A percentile compares a stretch with the other conserved stretches of the same genome.
Conservation (phyloP, 2,888 invertebrate genomes). For the Galerucella pusilla region DNA sequence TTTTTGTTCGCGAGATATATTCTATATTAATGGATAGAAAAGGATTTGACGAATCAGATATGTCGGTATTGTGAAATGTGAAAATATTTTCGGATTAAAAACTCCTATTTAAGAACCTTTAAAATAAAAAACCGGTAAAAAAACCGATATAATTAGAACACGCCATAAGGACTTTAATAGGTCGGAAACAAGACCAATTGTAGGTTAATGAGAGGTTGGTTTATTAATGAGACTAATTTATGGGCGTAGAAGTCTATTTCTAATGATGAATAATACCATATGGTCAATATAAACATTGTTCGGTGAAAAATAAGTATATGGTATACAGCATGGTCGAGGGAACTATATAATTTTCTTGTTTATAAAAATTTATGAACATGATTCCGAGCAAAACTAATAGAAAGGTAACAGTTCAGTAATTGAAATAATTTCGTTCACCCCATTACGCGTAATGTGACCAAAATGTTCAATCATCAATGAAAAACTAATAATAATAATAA, state of each 20-base stretch:
- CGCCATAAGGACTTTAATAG: neutral
- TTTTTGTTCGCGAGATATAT: no score
- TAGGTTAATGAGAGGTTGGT: constrained; percentile 10
- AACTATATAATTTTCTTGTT: constrained; percentile 14
- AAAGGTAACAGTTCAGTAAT: neutral
- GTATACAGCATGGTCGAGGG: neutral
- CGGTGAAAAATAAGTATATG: constrained; percentile 5
- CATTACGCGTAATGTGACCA: neutral
- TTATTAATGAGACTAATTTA: constrained; percentile 14
- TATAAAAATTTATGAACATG: neutral
- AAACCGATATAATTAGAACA: no score
- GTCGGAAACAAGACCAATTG: constrained; percentile 5
- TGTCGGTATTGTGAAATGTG: no score
- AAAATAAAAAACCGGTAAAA: no score
- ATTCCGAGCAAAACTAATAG: neutral
- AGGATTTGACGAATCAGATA: no score
- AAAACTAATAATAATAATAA: no score
- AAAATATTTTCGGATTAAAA: no score
- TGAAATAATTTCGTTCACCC: neutral
- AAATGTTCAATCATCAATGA: no score
- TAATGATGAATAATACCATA: constrained; percentile 13
- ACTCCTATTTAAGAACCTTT: no score
- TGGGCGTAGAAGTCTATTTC: constrained; percentile 13
- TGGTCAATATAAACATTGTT: neutral
- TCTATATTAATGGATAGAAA: no score